Conservation (phyloP, 2,797 vertebrate genomes). For the Dicrostonyx torquatus region DNA sequence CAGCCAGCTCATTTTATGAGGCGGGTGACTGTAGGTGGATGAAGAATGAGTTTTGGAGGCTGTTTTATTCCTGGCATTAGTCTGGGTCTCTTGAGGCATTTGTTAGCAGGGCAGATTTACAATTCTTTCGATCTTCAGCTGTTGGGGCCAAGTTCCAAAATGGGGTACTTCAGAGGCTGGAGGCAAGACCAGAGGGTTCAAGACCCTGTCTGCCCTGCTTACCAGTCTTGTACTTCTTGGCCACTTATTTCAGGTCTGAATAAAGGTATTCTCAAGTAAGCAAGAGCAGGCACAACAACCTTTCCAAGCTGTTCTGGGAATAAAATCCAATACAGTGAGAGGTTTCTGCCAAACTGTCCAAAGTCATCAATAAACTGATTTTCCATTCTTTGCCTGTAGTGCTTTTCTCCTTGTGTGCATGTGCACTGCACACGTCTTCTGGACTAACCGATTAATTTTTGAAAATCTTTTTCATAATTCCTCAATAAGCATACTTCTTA, state of each 20-base stretch:
- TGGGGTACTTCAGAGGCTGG: not conserved
- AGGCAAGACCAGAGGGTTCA: not conserved
- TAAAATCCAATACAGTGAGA: not conserved
- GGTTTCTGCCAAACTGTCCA: not conserved
- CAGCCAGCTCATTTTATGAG: not conserved
- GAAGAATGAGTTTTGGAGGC: not conserved
- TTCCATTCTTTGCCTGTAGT: not conserved
- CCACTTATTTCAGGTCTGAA: not conserved
- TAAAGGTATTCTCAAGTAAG: not conserved
- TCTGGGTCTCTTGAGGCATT: not conserved
- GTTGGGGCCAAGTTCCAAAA: fast-evolving
- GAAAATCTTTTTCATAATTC: not conserved
- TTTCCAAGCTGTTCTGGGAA: not conserved
- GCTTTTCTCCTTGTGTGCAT: not conserved
- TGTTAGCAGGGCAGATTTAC: not conserved
- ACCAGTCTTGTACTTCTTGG: not conserved
- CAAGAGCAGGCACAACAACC: not conserved
- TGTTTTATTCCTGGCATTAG: fast-evolving
- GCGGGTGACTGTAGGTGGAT: not conserved
- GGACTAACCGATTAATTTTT: not conserved
- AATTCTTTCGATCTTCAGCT: not conserved
- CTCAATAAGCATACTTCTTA: not conserved
- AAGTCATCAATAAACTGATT: not conserved
- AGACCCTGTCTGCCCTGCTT: not conserved
- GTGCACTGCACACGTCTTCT: not conserved